Evolutionary conservation across 2,888 invertebrate genomes (phyloP), one percentile per base, ranked within the genome.

Genomic region (Nomada goodeniana): DNA sequence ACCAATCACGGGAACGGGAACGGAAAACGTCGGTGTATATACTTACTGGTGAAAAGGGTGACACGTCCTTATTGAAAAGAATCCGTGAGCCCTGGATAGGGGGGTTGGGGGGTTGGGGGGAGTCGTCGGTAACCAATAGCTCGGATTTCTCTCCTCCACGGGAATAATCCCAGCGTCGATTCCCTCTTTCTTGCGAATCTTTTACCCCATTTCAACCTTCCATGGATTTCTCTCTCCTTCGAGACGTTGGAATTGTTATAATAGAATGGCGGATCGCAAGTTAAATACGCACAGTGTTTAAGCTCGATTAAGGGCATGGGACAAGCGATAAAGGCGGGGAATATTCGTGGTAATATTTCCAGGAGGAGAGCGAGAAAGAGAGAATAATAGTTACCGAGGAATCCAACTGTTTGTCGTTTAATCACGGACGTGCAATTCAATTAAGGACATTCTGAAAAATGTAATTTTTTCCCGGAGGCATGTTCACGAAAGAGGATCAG

Each of bases 11-110:
- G 47, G 47, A 47, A 47, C 47, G 44, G 23, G 11, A 13, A 60
- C 11, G 65, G 18, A 23, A 23, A 42, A 55, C 23, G 57, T 18
- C 57, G 18, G 15, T n/a, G n/a, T 65, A 69, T 65, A 69, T 73
- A 80, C 60, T 73, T 82, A 65, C 75, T 71, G 44, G 23, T 20
- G n/a, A 59, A 42, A 26, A 47, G 61, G 42, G 50, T 36, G 81
- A 80, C 80, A 74, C 50, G 74, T 80, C 61, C 70, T 80, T 80
- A 80, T 80, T 82, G 81, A 70, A 82, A 70, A 80, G 81, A 67
- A 80, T 82, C 79, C 74, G 29, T 5, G 5, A 18, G 59, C 11
- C 10, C 53, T 15, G 18, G 5, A 7, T 15, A 36, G 7, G 20
- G 53, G 36, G 36, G 23, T 13, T 9, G 23, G 5, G 53, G 1